These are phyloP conservation scores for Sphyrna mokarran DNA, from an alignment of 2,113 vertebrate genomes.

Conservation along the genomic window DNA sequence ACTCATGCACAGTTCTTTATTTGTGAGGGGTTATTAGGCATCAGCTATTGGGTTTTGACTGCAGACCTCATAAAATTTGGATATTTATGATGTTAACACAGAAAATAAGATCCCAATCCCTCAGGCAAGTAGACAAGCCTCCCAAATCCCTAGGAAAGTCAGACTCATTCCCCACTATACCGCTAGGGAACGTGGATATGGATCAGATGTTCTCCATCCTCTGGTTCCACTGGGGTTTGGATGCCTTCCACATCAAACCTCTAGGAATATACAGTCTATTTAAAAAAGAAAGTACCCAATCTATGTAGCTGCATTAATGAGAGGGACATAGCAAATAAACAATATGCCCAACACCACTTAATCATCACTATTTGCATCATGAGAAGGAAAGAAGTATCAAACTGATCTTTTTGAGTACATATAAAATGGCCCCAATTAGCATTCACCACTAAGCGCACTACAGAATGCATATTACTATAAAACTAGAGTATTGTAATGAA, in stretches of 20 bases:
- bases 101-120: conserved; percentile 31
- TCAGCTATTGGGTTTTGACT: neutral
- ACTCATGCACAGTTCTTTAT: neutral
- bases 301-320: neutral
- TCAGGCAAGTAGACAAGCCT: conserved; percentile 13
- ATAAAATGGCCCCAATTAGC: neutral
- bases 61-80: neutral
- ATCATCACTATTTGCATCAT: neutral
- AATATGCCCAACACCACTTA: neutral
- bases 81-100: conserved; percentile 32
- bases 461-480: neutral
- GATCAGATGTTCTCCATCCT: conserved; percentile 20
- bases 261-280: conserved; percentile 12
- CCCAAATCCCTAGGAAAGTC: neutral
- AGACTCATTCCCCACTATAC: neutral
- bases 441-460: too few species aligned
- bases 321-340: neutral
- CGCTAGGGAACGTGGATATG: neutral
- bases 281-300: neutral
- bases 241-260: conserved; percentile 17
- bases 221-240: neutral
- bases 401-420: neutral
- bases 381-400: neutral
- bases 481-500: neutral
- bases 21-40: neutral